Base-by-base conservation (phyloP, 1,140 invertebrate species). In the Pinna nobilis region DNA sequence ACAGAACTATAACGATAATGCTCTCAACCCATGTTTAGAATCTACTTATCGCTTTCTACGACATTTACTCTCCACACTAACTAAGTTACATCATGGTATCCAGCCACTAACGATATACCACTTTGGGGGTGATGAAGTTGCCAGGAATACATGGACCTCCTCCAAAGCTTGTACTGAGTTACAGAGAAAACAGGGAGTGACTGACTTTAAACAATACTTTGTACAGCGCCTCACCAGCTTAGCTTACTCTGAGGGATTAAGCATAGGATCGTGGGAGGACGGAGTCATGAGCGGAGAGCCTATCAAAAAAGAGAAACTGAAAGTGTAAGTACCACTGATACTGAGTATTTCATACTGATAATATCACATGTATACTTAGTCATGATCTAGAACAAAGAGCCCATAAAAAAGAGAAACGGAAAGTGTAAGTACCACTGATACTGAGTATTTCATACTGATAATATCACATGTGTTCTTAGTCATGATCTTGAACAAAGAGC, bases 111-210 rank as follows among this genome's bases (percentile, higher is more conserved):
- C 78, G 28, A 72, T 74, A 20, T 82, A 82, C 57, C 86, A 88
- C 67, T 82, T 88, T 51, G 88, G 87, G 7, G 88, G 88, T 35
- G 76, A 79, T 61, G 87, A 89, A 65, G 84, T 87, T 1, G 77
- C 85, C 0, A 35, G 44, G 3, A 78, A 74, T 1, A 81, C 82
- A 0, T 87, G 86, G 86, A 76, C 79, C 37, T 78, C 80, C 18
- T 87, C 86, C 0, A 78, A 78, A 3, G 81, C 82, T n/a, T 87
- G 86, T 63, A 57, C 71, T 11, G 25, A 67, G 6, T 55, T 83
- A 0, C 70, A 74, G 51, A 35, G 30, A 13, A 23, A 28, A 35
- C 30, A 47, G 4, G 67, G 78, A 67, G 75, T 86, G 2, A 50
- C 59, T 1, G 61, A 71, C 9, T 75, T 80, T 20, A 84, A 83